Percentiles rank a stretch among this genome's conserved stretches.
Conservation (phyloP, 2,797 vertebrate species). For the Rallus crepitans region DNA sequence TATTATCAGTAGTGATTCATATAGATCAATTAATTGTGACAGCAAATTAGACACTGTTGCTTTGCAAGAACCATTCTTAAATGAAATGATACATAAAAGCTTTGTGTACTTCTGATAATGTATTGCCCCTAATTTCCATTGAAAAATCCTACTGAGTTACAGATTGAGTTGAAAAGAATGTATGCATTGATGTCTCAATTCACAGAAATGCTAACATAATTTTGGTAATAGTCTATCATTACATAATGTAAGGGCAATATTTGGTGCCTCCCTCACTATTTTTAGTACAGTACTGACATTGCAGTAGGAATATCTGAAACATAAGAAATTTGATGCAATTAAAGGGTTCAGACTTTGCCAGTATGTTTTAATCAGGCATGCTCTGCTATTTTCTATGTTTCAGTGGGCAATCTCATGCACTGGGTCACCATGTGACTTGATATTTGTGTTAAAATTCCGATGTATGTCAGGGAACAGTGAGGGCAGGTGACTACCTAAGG, state of each 20-base stretch:
- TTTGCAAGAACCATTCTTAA: neutral
- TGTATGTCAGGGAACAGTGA: neutral
- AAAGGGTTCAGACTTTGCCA: neutral
- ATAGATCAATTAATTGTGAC: constrained; percentile 6
- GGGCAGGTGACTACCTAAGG: neutral
- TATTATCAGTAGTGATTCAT: neutral
- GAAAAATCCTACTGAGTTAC: neutral
- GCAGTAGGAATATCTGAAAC: neutral
- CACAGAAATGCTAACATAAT: neutral
- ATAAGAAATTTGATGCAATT: neutral
- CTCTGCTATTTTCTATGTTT: neutral
- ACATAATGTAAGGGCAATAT: neutral
- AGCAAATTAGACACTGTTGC: neutral
- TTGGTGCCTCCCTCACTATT: neutral
- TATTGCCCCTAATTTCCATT: neutral
- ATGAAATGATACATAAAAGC: neutral
- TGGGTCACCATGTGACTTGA: accelerated
- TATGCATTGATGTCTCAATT: neutral
- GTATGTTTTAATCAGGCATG: neutral
- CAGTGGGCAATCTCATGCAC: too few relatives aligned
- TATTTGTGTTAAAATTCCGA: neutral
- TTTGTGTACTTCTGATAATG: neutral
- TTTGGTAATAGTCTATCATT: neutral
- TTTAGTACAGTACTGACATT: neutral
- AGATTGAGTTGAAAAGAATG: neutral